These are phyloP conservation scores for Psittacula cyanocephala DNA, from an alignment of 2,113 vertebrate genomes.

Conservation along the genomic window DNA sequence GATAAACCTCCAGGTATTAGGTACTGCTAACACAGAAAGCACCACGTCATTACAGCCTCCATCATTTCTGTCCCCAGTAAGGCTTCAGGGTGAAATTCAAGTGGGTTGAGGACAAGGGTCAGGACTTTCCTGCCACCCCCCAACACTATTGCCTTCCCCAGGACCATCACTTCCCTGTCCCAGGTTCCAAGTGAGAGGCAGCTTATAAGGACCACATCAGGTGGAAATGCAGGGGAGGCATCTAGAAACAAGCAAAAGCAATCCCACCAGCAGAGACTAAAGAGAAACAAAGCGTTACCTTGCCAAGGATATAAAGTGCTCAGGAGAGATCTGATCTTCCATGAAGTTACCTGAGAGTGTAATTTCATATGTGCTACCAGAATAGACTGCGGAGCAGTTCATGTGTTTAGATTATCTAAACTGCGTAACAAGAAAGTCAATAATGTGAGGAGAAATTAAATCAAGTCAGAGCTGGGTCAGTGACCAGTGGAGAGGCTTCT, in stretches of 20 bases:
- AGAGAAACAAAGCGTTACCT: background rate
- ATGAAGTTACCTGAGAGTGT: background rate
- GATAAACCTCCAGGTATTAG: background rate
- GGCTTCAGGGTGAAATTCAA: background rate
- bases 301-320: background rate
- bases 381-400: conserved; percentile 26
- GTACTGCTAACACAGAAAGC: background rate
- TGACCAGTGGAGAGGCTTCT: background rate
- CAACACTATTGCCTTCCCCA: background rate
- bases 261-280: background rate
- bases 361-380: background rate
- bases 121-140: background rate
- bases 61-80: background rate
- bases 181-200: background rate
- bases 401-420: conserved; percentile 64
- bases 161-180: background rate
- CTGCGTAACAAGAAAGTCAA: conserved; percentile 22
- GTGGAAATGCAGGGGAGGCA: background rate
- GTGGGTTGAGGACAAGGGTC: background rate
- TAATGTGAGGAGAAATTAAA: conserved; percentile 27
- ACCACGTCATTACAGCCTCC: background rate
- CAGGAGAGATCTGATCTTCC: background rate
- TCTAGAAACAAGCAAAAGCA: background rate
- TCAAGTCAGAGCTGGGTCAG: background rate
- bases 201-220: background rate